phyloP scores from a whole-genome alignment of 1,140 invertebrate genomes.

The Telenomus remus region DNA sequence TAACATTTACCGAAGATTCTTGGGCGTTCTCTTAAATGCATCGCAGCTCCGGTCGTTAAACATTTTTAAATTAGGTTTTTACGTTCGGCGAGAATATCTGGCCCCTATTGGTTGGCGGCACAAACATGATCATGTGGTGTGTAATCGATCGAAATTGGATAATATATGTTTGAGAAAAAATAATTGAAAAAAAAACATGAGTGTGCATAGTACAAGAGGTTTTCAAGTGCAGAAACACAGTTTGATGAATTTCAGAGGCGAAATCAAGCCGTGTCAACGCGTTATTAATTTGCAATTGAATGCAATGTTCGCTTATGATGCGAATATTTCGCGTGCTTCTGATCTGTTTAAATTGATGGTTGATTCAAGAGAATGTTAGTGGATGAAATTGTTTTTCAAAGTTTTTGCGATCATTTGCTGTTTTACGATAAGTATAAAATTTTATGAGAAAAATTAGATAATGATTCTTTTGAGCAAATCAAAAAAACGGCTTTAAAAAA shows the following conservation, averaged over 20 bases:
- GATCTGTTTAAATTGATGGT: too few relatives aligned
- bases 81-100: constrained; percentile 57
- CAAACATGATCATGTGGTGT: constrained; percentile 56
- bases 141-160: constrained; percentile 70
- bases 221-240: constrained; percentile 43
- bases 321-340: too few relatives aligned
- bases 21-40: constrained; percentile 47
- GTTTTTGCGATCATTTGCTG: too few relatives aligned
- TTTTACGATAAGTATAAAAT: too few relatives aligned
- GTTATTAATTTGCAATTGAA: too few relatives aligned
- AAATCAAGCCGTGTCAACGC: too few relatives aligned
- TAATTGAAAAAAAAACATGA: constrained; percentile 13
- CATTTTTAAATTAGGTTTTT: constrained; percentile 69
- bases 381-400: too few relatives aligned
- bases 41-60: constrained; percentile 61
- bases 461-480: too few relatives aligned
- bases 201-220: neutral
- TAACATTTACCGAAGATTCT: constrained; percentile 55
- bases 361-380: too few relatives aligned
- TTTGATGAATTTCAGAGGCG: constrained; percentile 2
- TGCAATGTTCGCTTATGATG: too few relatives aligned
- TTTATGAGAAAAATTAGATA: too few relatives aligned
- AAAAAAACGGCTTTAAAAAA: too few relatives aligned
- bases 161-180: constrained; percentile 65
- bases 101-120: constrained; percentile 57